Conservation (phyloP, 2,888 invertebrate species). For the Gonocerus acuteangulatus region DNA sequence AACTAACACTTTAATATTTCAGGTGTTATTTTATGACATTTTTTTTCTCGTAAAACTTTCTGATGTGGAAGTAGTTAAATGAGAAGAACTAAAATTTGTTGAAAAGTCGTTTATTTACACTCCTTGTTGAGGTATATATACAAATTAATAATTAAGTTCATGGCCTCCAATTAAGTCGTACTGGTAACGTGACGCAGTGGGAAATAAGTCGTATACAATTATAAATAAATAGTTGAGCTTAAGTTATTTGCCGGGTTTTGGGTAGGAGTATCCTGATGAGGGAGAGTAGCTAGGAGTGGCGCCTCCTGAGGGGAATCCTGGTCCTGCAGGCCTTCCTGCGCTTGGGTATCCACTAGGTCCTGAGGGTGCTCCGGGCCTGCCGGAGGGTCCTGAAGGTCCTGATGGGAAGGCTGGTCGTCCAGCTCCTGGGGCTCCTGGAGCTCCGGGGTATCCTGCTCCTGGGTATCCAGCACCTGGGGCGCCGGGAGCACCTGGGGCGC, state of each 20-base stretch:
- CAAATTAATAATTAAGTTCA: conserved; percentile 16
- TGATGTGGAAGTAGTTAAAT: background rate
- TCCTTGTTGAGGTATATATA: conserved; percentile 19
- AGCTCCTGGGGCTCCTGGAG: background rate
- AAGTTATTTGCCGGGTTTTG: conserved; percentile 42
- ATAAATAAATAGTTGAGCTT: conserved; percentile 33
- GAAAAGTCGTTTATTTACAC: conserved; percentile 19
- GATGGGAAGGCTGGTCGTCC: background rate
- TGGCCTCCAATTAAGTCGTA: conserved; percentile 22
- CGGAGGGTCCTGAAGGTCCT: background rate
- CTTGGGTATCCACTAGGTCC: conserved; percentile 37
- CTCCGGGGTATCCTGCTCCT: conserved; percentile 25
- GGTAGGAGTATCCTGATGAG: conserved; percentile 48
- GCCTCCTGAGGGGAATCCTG: conserved; percentile 45
- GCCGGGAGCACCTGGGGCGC: conserved; percentile 33
- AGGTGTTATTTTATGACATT: too few species aligned
- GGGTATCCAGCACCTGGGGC: conserved; percentile 14
- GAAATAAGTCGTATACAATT: conserved; percentile 1
- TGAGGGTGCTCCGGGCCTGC: conserved; percentile 4
- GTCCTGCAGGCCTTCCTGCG: conserved; percentile 45
- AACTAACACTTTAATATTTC: too few species aligned
- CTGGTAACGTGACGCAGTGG: conserved; percentile 16
- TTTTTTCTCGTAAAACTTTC: too few species aligned
- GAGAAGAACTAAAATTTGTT: background rate
- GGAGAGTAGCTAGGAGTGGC: conserved; percentile 37